Base-by-base conservation (phyloP, 1,140 invertebrate species). In the Cecropterus lyciades region DNA sequence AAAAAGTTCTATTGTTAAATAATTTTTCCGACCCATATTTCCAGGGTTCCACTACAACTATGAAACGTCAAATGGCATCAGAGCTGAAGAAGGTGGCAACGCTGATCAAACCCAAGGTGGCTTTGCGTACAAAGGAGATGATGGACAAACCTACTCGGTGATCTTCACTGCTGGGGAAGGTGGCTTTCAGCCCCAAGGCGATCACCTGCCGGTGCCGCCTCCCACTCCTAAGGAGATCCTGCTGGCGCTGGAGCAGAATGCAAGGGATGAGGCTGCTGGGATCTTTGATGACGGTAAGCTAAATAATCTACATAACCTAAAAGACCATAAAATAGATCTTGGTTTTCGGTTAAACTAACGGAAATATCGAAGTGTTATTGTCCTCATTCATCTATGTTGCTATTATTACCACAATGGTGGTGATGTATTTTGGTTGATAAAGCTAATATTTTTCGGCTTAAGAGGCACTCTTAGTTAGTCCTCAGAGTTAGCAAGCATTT, bases 91-190 rank as follows among this genome's bases (percentile, higher is more conserved):
- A 42, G 74, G 70, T 0, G 85, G 86, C 0, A 70, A 82, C 42
- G 16, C 69, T 4, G 67, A 46, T 0, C 73, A 82, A 8, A 78
- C 72, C 11, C 71, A 77, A 48, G 85, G 87, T 3, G 79, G 79
- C 13, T 90, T 81, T 60, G 77, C 80, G 3, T 90, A 90, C 73
- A 81, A 78, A 13, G 87, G 95, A 13, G 95, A 95, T 3, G 95
- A 97, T 79, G 96, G 97, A 0, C 87, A 94, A 13, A 89, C 94
- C 8, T 94, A 96, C 68, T 92, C 93, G 1, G 79, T 97, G 10
- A 94, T 93, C 1, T 98, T 97, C 89, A 94, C 95, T 4, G 96
- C 96, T 37, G 96, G 97, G 73, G 96, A 97, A 79, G 95, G 95
- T 65, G 96, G 96, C 4, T 97, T 96, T 87, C 94, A 94, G 63